Evolutionary conservation across 2,888 invertebrate species (phyloP), one percentile per base, ranked within the genome.

Genomic region (Drosophila melanosoma): DNA sequence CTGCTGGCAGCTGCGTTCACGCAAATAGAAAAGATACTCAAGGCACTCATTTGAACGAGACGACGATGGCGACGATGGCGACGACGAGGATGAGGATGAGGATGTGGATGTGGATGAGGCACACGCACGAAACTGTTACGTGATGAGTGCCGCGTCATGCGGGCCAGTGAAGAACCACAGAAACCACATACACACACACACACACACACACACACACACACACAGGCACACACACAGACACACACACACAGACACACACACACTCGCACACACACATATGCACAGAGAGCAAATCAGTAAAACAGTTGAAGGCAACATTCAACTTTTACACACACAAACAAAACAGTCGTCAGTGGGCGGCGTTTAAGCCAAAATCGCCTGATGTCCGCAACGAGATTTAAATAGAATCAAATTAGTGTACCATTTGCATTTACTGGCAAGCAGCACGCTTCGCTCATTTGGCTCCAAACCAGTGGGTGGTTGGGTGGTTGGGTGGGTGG

Each of bases 331-430:
- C 54, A 59, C 57, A 63, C 56, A 60, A 79, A 71, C 80, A 87
- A 87, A 89, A 70, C 80, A 81, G 89, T 69, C 83, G 83, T 74
- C 86, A 86, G 76, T 86, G 90, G 89, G 84, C 84, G 89, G 84
- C 84, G 79, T 91, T 91, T 82, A 84, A 80, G 82, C 79, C 80
- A 82, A 87, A 85, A 79, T 89, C 74, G 83, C 83, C 81, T 80
- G 83, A 91, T 89, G 87, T 81, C 89, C 90, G 76, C 89, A 91
- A 90, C 79, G 91, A 89, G 91, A 90, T 91, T 90, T 89, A 87
- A 85, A 85, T 90, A 88, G 89, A 90, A 91, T 90, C 89, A 90
- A 90, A 91, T 90, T 91, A 91, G 83, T 79, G 76, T 64, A 69
- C 71, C 77, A 90, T 86, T 89, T 77, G 83, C 76, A 81, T 79